Base-by-base conservation (phyloP, 2,888 invertebrate genomes). In the Ectropis crepuscularia region DNA sequence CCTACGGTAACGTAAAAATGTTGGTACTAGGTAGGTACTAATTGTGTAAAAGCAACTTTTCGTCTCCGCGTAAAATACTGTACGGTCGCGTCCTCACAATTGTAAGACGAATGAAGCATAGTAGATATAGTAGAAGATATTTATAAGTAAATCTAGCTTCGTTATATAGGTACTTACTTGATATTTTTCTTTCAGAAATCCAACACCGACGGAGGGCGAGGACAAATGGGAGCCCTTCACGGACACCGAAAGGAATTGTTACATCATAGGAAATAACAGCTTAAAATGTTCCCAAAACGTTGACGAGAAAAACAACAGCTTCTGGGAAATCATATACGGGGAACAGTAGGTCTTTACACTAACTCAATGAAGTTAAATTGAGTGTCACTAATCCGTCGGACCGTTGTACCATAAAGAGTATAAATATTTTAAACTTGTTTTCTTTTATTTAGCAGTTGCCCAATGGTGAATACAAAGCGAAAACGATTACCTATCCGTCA, bases 241-340 rank as follows among this genome's bases (percentile, higher is more conserved):
- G n/a, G 82, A 87, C 47, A 68, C 71, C 0, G 80, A 85, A 63
- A 77, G 81, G 63, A 75, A 86, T 68, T 88, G 82, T 69, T 85
- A 78, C 51, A 68, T 84, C n/a, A 89, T 92, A 53, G 89, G 83
- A 55, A 78, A 83, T 58, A 71, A 78, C 45, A 53, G 6, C 46
- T 69, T 82, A 0, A 78, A 81, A 73, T 86, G 86, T 70, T 72
- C 69, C 41, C 65, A 68, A 65, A 77, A 86, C 61, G 77, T 81
- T 5, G 80, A 85, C 57, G 75, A 71, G 50, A 71, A 79, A 37
- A 85, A 82, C 66, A 84, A 88, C 63, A 67, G 65, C 41, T 88
- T 92, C 58, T 92, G 92, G 92, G 90, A 91, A 70, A 72, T 80
- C 50, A 80, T 92, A 55, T 92, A 91, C 54, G 75, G 70, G 10